Percentiles rank a stretch among this genome's conserved stretches.
phyloP scores from a whole-genome alignment of 2,113 vertebrate genomes.

The Callospermophilus lateralis region DNA sequence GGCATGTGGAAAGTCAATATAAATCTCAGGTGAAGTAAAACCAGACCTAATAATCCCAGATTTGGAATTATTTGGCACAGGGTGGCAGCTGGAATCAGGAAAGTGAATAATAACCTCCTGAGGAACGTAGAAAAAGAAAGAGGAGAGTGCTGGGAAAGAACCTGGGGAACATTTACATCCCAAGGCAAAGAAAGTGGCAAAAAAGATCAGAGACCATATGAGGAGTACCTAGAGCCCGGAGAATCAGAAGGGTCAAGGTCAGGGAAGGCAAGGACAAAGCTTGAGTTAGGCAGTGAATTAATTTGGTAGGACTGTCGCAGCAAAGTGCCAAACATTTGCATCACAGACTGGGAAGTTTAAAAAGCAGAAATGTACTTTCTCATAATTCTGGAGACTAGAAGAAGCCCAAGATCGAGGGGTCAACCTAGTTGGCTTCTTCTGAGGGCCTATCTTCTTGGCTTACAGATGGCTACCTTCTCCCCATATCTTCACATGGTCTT shows the following conservation, averaged over 20 bases:
- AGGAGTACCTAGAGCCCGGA: not conserved
- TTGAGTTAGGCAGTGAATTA: rapidly evolving
- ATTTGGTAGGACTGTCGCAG: not conserved
- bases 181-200: not conserved
- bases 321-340: not conserved
- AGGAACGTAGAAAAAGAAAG: not conserved
- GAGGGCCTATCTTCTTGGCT: not conserved
- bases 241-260: not conserved
- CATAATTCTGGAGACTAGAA: not conserved
- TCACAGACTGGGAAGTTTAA: not conserved
- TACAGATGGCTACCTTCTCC: not conserved
- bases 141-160: not conserved
- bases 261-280: not conserved
- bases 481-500: not conserved
- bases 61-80: not conserved
- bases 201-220: not conserved
- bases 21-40: not conserved
- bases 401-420: not conserved
- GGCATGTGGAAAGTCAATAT: not conserved
- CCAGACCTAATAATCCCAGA: not conserved
- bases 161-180: not conserved
- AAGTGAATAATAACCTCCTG: too few relatives aligned
- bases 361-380: not conserved
- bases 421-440: not conserved
- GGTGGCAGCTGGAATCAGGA: not conserved